Conservation (phyloP, 2,888 invertebrate genomes). For the Portevinia maculata region DNA sequence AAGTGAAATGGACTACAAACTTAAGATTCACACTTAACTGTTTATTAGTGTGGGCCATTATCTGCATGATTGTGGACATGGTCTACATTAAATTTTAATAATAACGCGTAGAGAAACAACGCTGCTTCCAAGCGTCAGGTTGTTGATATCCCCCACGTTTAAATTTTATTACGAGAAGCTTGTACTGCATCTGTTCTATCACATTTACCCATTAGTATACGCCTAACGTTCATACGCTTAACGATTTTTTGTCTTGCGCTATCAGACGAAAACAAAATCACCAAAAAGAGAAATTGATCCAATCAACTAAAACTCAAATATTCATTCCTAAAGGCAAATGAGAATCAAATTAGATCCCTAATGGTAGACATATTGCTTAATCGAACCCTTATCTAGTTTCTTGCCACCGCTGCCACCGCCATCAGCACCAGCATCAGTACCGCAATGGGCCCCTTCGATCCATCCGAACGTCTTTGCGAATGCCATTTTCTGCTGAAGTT, state of each 20-base stretch:
- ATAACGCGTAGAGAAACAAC: too few species aligned
- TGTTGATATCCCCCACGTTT: conserved; percentile 24
- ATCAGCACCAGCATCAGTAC: conserved; percentile 34
- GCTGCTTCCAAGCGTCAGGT: too few species aligned
- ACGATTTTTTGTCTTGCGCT: conserved; percentile 17
- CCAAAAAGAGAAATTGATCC: conserved; percentile 73
- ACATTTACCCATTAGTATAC: conserved; percentile 52
- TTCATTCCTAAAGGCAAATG: conserved; percentile 73
- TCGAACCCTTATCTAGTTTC: conserved; percentile 74
- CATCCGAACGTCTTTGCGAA: conserved; percentile 44
- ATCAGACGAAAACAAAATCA: conserved; percentile 53
- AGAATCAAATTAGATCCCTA: conserved; percentile 74
- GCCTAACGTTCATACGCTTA: conserved; percentile 38
- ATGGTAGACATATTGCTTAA: conserved; percentile 74
- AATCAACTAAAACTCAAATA: conserved; percentile 74
- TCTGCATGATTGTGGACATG: too few species aligned
- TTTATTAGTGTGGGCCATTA: too few species aligned
- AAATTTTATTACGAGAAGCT: conserved; percentile 36
- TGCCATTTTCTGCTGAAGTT: conserved; percentile 73
- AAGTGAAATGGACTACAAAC: too few species aligned
- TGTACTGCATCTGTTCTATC: conserved; percentile 45
- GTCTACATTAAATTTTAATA: too few species aligned
- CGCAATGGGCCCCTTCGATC: conserved; percentile 23
- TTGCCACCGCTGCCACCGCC: conserved; percentile 54
- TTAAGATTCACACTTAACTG: too few species aligned